Base-by-base conservation (phyloP, 2,888 invertebrate genomes). In the Apamea epomidion region DNA sequence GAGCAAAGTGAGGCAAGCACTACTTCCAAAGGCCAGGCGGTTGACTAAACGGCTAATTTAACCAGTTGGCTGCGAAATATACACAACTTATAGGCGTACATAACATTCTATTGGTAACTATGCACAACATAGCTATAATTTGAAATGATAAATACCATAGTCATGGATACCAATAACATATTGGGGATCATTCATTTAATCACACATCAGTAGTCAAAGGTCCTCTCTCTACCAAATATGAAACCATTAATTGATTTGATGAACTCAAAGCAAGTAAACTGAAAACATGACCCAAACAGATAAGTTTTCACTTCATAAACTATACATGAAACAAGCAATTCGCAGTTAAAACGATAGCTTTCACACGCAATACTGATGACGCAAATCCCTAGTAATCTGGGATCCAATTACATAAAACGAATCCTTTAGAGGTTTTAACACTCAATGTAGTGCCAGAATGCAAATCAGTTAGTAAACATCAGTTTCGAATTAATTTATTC, bases 391-490 rank as follows among this genome's bases (percentile, higher is more conserved):
- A 81, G 86, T 89, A 92, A 90, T 90, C 86, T 88, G 77, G 80
- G 76, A 91, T 88, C 87, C 88, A 90, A 92, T 92, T 90, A 91
- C 88, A 86, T 88, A 87, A 88, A 88, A 89, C 77, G 83, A 87
- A 91, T 86, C 88, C 84, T 88, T 87, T 86, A 90, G 84, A 90
- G 88, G 88, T 91, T 90, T 90, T 88, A 89, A 91, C 90, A 88
- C 90, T 90, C 87, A 86, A 88, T 88, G 80, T 82, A 86, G 76
- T 85, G 79, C 85, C 85, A 83, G 86, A 86, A 85, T 86, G 87
- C 87, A 86, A 86, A 86, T 84, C 85, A 86, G 87, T 87, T 87
- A 90, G 85, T 86, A 86, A 82, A 80, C 84, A 84, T 86, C 84
- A 87, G 86, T 87, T 85, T 77, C 82, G 79, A 87, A 87, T 88